Evolutionary conservation across 2,888 invertebrate species (phyloP).

Genomic region (Pseudococcus jackbeardsleyi): DNA sequence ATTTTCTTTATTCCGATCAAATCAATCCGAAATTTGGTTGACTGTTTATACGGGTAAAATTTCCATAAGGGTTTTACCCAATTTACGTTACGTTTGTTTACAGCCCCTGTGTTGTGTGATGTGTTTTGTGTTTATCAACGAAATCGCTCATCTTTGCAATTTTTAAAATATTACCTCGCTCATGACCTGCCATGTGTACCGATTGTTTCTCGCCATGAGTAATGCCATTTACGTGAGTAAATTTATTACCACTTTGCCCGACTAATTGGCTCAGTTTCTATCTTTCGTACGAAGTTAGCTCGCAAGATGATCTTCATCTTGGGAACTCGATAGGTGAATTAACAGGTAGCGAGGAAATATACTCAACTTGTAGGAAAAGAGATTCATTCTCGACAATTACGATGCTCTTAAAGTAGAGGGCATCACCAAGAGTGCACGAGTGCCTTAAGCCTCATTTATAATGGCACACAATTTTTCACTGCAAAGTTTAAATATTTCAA

Average conservation of each 20-base stretch:
- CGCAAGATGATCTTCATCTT: too few relatives aligned
- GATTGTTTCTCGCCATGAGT: background rate
- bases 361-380: too few relatives aligned
- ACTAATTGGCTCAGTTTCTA: background rate
- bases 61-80: background rate
- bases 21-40: background rate
- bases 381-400: too few relatives aligned
- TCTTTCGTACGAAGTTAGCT: too few relatives aligned
- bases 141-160: background rate
- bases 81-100: background rate
- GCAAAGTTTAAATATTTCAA: too few relatives aligned
- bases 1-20: background rate
- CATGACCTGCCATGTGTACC: background rate
- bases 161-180: background rate
- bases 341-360: too few relatives aligned
- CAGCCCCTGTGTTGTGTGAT: background rate
- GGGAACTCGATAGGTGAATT: too few relatives aligned
- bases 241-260: background rate
- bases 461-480: too few relatives aligned
- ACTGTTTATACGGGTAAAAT: background rate
- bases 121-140: background rate
- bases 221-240: background rate
- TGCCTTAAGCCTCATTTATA: too few relatives aligned
- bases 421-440: too few relatives aligned
- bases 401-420: too few relatives aligned